These are phyloP conservation scores for Eufriesea mexicana DNA, from an alignment of 1,140 invertebrate genomes.

Conservation along the genomic window DNA sequence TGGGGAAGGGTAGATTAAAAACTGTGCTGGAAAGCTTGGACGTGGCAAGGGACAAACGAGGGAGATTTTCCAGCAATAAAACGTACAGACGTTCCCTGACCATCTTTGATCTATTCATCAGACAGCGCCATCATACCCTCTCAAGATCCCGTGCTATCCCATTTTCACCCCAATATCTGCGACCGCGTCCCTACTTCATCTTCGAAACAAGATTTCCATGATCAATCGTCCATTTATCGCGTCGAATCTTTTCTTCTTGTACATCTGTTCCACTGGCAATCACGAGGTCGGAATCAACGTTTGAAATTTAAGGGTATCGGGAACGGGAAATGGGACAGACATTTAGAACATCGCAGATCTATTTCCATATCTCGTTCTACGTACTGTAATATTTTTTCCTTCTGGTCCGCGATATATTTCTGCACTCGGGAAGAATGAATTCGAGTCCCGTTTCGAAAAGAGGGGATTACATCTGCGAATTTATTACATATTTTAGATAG, in stretches of 20 bases:
- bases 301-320: not conserved
- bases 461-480: too few relatives aligned
- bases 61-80: not conserved
- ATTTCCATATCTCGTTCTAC: not conserved
- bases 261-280: not conserved
- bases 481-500: too few relatives aligned
- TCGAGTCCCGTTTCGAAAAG: too few relatives aligned
- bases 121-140: too few relatives aligned
- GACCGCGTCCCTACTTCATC: not conserved
- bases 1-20: not conserved
- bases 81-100: conserved; percentile 1
- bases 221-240: not conserved
- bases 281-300: not conserved
- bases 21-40: not conserved
- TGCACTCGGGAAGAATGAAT: too few relatives aligned
- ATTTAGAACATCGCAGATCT: not conserved
- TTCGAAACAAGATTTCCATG: not conserved
- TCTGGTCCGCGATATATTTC: too few relatives aligned
- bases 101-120: conserved; percentile 18
- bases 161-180: not conserved
- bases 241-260: not conserved
- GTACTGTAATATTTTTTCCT: not conserved
- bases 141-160: not conserved
- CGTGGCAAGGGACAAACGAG: too few relatives aligned
- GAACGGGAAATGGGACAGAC: not conserved